phyloP scores from a whole-genome alignment of 2,888 invertebrate genomes.

The Xestobium rufovillosum region DNA sequence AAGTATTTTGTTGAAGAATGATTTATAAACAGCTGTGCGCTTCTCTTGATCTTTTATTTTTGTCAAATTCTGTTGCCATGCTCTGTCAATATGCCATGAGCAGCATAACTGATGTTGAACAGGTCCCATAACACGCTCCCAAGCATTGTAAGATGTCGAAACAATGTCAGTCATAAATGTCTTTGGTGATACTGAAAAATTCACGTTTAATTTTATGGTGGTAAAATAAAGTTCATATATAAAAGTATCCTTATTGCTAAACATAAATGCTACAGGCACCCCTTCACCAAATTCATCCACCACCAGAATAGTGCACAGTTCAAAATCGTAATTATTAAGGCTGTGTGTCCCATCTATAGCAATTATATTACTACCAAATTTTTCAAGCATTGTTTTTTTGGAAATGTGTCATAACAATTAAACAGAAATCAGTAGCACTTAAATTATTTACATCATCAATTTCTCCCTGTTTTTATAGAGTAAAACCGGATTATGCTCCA shows the following conservation, averaged over 20 bases:
- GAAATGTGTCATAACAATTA: slow-evolving; percentile 15
- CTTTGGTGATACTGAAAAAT: slow-evolving; percentile 8
- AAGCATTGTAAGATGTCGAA: slow-evolving; percentile 22
- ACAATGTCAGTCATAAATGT: slow-evolving; percentile 25
- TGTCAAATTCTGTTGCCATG: slow-evolving; percentile 15
- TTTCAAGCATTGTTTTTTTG: slow-evolving; percentile 11
- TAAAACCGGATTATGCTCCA: slow-evolving; percentile 11
- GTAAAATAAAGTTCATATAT: slow-evolving; percentile 10
- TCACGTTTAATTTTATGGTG: slow-evolving; percentile 1
- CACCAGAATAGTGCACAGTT: slow-evolving; percentile 17
- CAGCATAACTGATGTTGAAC: slow-evolving; percentile 17
- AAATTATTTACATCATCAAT: not conserved
- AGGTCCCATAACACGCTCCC: slow-evolving; percentile 20
- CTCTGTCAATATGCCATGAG: slow-evolving; percentile 20
- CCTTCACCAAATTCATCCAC: slow-evolving; percentile 20
- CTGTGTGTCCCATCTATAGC: slow-evolving; percentile 20
- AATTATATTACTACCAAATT: slow-evolving; percentile 16
- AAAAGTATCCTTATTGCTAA: slow-evolving; percentile 19
- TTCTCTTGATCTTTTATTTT: slow-evolving; percentile 13
- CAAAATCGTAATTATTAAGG: slow-evolving; percentile 19
- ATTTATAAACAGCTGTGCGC: slow-evolving; percentile 1
- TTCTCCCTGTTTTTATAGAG: slow-evolving; percentile 10
- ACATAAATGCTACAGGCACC: slow-evolving; percentile 18
- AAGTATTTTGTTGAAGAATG: slow-evolving; percentile 1
- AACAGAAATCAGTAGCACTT: slow-evolving; percentile 11